Percentiles rank a stretch among this genome's conserved stretches.
These are phyloP conservation scores for Melierax canorus DNA, from an alignment of 2,113 vertebrate genomes.

Conservation along the genomic window DNA sequence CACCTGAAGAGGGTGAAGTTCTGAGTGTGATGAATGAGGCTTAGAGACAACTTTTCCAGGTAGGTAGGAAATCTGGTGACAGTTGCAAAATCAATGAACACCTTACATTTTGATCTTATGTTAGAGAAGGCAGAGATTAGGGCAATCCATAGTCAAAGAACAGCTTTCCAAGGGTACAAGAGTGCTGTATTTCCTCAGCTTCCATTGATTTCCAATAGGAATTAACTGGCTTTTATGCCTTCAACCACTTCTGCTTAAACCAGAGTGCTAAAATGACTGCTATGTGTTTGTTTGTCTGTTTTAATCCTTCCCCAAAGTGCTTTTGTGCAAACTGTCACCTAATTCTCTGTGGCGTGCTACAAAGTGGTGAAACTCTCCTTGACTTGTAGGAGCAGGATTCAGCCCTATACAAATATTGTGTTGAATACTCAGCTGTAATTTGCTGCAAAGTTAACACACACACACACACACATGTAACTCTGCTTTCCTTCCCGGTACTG, in stretches of 20 bases:
- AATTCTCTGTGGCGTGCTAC: not conserved
- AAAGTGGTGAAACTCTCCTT: not conserved
- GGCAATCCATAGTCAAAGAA: not conserved
- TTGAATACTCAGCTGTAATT: not conserved
- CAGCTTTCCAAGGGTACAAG: not conserved
- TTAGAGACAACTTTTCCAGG: not conserved
- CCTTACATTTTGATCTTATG: not conserved
- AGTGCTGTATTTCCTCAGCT: not conserved
- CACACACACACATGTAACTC: not conserved
- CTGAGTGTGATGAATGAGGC: not conserved
- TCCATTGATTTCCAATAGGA: constrained; percentile 24
- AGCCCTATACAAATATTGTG: not conserved
- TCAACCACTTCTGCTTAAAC: not conserved
- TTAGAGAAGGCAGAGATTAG: not conserved
- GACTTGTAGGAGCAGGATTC: not conserved
- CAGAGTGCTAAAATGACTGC: not conserved
- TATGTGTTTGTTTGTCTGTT: not conserved
- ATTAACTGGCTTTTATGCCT: not conserved
- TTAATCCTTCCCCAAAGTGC: not conserved
- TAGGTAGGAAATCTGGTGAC: not conserved
- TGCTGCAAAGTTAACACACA: not conserved
- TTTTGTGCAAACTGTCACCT: not conserved
- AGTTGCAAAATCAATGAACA: not conserved
- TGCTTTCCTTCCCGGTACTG: not conserved
- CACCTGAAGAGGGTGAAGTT: not conserved